phyloP scores from a whole-genome alignment of 2,888 invertebrate genomes.

The Dicyrtomina minuta region DNA sequence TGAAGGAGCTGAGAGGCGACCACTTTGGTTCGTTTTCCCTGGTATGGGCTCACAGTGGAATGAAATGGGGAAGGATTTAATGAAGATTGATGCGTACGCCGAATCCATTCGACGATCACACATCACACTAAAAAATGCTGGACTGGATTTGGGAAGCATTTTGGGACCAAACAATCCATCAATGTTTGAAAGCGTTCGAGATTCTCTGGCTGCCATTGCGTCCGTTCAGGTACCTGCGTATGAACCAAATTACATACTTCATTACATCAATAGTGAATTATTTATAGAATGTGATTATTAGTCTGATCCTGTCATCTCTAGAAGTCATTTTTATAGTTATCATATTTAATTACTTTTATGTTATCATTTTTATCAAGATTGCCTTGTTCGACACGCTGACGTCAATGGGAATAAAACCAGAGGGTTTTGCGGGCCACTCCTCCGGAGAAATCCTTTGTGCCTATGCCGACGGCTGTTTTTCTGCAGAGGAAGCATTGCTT shows the following conservation, averaged over 20 bases:
- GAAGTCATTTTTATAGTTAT: no score
- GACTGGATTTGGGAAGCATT: constrained; percentile 75
- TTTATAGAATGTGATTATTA: no score
- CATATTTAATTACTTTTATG: no score
- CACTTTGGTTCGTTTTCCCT: constrained; percentile 91
- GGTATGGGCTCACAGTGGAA: constrained; percentile 99
- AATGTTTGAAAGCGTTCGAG: constrained; percentile 72
- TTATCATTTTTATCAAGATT: constrained; percentile 66
- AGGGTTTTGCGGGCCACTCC: constrained; percentile 96
- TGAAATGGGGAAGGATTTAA: constrained; percentile 86
- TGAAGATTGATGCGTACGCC: constrained; percentile 74
- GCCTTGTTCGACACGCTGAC: constrained; percentile 84
- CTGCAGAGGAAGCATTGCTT: constrained; percentile 87
- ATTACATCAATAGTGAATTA: no score
- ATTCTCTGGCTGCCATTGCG: constrained; percentile 74
- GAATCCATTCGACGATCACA: constrained; percentile 61
- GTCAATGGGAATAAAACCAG: constrained; percentile 74
- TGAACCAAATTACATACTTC: no score
- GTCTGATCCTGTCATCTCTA: no score
- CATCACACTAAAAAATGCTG: constrained; percentile 74
- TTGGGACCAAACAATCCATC: constrained; percentile 64
- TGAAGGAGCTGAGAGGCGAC: constrained; percentile 55
- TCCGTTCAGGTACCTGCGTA: constrained; percentile 57
- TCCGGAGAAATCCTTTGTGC: no score
- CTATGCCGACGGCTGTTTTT: constrained; percentile 91